Percentiles rank a stretch among this genome's conserved stretches.
Evolutionary conservation across 2,888 invertebrate genomes (phyloP).

Genomic region (Eustalomyia histrio): DNA sequence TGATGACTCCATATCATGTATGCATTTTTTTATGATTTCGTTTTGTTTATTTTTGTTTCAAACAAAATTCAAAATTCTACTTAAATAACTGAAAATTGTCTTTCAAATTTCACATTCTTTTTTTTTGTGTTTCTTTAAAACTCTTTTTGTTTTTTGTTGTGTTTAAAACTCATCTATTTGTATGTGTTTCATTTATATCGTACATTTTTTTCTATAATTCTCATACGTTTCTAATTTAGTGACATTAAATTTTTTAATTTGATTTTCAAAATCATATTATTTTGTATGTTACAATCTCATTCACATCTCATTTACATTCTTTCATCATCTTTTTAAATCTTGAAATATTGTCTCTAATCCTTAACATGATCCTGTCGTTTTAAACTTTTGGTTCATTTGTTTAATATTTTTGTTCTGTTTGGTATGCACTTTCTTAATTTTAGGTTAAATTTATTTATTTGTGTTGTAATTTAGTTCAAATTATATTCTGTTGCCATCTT

Average conservation of each 20-base stretch:
- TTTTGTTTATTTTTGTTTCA: conserved; percentile 11
- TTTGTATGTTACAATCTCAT: neutral
- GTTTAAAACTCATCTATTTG: neutral
- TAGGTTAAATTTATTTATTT: neutral
- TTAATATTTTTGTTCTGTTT: neutral
- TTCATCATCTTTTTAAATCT: neutral
- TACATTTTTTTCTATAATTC: too few relatives aligned
- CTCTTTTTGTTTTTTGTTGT: conserved; percentile 15
- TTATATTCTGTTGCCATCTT: too few relatives aligned
- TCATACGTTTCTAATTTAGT: too few relatives aligned
- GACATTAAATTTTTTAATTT: too few relatives aligned
- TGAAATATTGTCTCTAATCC: neutral
- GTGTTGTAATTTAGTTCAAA: too few relatives aligned
- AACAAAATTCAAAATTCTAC: neutral
- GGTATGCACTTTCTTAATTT: neutral
- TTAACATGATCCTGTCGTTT: neutral
- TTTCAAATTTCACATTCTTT: neutral
- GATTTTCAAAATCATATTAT: neutral
- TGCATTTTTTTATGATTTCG: conserved; percentile 54
- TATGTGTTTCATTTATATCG: too few relatives aligned
- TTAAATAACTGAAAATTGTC: neutral
- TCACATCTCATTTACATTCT: neutral
- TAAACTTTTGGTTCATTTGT: neutral
- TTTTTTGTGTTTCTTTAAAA: conserved; percentile 14
- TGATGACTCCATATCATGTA: conserved; percentile 64